A percentile compares a stretch with the other conserved stretches of the same genome.
Evolutionary conservation across 23 tunicate species (phyloP).

Genomic region (Aplidium turbinatum): DNA sequence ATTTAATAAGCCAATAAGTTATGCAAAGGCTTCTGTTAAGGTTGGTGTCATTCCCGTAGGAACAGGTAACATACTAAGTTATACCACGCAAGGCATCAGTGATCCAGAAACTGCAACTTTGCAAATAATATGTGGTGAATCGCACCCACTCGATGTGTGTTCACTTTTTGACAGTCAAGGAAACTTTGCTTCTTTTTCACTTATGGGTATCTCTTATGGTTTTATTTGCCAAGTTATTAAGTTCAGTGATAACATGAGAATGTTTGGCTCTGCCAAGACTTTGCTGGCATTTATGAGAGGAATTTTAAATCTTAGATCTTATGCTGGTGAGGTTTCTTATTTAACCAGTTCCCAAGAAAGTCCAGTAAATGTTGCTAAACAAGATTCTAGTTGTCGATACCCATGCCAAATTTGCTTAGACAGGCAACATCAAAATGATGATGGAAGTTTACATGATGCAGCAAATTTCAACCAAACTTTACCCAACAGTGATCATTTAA

Average conservation of each 20-base stretch:
- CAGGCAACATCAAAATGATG: no score
- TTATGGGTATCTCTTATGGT: slow-evolving; percentile 66
- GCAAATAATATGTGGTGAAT: slow-evolving; percentile 63
- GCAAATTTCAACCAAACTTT: no score
- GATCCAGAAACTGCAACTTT: slow-evolving; percentile 68
- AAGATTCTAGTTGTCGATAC: no score
- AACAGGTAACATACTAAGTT: slow-evolving; percentile 49
- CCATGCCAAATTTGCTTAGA: no score
- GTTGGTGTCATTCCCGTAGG: slow-evolving; percentile 80
- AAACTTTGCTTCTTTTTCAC: slow-evolving; percentile 42
- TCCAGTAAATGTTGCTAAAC: no score
- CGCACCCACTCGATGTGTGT: slow-evolving; percentile 58
- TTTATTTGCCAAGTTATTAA: slow-evolving; percentile 53
- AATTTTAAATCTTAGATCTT: slow-evolving; percentile 34
- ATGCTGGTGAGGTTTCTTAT: slow-evolving; percentile 41
- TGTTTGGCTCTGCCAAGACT: slow-evolving; percentile 68
- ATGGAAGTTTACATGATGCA: no score
- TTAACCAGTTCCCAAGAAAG: slow-evolving; percentile 16
- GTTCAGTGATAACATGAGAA: slow-evolving; percentile 48
- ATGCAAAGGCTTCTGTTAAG: slow-evolving; percentile 19
- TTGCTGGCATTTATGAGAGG: no score
- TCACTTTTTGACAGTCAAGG: slow-evolving; percentile 42
- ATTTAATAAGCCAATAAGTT: background rate
- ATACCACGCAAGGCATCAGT: slow-evolving; percentile 51
- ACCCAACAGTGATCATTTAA: no score